A percentile compares a stretch with the other conserved stretches of the same genome.
Evolutionary conservation across 2,888 invertebrate species (phyloP).

Genomic region (Stratiomys singularior): DNA sequence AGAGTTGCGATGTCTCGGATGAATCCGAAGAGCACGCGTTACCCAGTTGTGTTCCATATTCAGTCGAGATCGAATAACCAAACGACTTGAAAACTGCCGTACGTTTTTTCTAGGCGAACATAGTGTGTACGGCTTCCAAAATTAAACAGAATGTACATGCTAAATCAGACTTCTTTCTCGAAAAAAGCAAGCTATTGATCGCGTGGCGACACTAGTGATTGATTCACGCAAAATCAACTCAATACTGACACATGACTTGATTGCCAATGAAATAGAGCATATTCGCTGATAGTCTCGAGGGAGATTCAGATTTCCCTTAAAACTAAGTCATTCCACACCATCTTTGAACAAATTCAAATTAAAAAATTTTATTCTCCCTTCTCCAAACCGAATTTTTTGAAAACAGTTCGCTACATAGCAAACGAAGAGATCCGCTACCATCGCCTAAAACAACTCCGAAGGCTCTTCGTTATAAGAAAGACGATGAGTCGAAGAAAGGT

Average conservation of each 20-base stretch:
- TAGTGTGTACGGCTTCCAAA: not conserved
- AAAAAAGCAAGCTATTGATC: not conserved
- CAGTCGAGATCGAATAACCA: not conserved
- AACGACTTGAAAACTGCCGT: not conserved
- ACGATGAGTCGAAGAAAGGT: constrained; percentile 57
- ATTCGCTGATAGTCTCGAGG: not conserved
- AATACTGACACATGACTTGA: not conserved
- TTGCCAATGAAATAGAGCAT: not conserved
- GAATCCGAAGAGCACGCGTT: not conserved
- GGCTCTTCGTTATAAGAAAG: constrained; percentile 57
- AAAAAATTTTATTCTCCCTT: constrained; percentile 53
- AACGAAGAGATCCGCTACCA: constrained; percentile 60
- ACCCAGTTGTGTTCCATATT: not conserved
- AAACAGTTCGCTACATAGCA: constrained; percentile 62
- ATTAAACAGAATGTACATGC: not conserved
- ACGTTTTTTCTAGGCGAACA: not conserved
- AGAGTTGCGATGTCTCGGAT: not conserved
- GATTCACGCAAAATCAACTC: too few relatives aligned
- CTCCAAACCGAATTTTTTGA: constrained; percentile 46
- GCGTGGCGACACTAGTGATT: not conserved
- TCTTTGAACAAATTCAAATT: constrained; percentile 22
- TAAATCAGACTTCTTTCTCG: not conserved
- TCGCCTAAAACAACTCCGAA: constrained; percentile 59
- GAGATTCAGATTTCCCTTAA: not conserved
- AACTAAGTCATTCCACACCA: constrained; percentile 33